phyloP scores from a whole-genome alignment of 1,140 invertebrate genomes.

The Listronotus bonariensis region DNA sequence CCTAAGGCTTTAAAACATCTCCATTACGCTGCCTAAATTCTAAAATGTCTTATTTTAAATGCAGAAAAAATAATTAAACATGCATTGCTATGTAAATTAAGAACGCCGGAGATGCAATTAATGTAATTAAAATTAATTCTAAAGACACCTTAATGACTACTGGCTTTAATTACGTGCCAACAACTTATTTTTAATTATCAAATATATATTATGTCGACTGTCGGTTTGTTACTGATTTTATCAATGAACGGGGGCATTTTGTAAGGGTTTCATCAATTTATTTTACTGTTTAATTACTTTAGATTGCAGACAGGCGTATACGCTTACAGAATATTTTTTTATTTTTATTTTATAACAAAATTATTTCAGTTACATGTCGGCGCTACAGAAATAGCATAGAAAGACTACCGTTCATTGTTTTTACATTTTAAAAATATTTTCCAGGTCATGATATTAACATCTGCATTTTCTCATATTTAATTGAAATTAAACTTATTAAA shows the following conservation, averaged over 20 bases:
- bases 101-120: conserved; percentile 33
- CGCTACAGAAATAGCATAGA: too few relatives aligned
- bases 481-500: too few relatives aligned
- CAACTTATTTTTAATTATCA: conserved; percentile 34
- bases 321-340: too few relatives aligned
- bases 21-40: conserved; percentile 2
- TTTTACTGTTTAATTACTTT: too few relatives aligned
- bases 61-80: conserved; percentile 36
- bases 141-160: conserved; percentile 31
- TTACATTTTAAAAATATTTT: too few relatives aligned
- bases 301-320: too few relatives aligned
- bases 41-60: conserved; percentile 15
- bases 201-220: conserved; percentile 11
- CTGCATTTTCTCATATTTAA: too few relatives aligned
- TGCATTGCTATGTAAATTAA: conserved; percentile 36
- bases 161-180: conserved; percentile 35
- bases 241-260: not conserved
- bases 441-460: too few relatives aligned
- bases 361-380: too few relatives aligned
- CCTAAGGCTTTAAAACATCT: not conserved
- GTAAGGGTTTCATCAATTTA: too few relatives aligned
- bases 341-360: too few relatives aligned
- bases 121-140: conserved; percentile 38
- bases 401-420: too few relatives aligned
- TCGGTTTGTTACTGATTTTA: not conserved